These are phyloP conservation scores for Corynorhinus townsendii DNA, from an alignment of 2,113 vertebrate genomes.

Conservation along the genomic window DNA sequence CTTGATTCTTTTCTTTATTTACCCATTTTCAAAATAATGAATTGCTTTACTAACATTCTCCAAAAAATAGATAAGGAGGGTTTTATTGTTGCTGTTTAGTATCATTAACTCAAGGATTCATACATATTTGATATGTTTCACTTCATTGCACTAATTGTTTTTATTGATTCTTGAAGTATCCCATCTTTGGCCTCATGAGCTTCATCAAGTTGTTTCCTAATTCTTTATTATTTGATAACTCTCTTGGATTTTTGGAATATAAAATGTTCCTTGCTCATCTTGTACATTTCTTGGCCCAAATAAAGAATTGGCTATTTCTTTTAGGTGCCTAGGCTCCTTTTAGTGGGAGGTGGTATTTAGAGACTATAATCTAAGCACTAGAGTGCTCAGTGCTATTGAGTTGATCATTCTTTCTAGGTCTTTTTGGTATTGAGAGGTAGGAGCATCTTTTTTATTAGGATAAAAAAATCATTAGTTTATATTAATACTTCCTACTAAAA, in stretches of 20 bases:
- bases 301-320: background rate
- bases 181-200: background rate
- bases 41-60: background rate
- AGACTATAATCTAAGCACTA: background rate
- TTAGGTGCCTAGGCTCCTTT: background rate
- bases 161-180: constrained; percentile 3
- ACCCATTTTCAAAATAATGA: constrained; percentile 24
- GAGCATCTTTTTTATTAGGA: background rate
- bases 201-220: background rate
- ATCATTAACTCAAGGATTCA: constrained; percentile 21
- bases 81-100: background rate
- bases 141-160: background rate
- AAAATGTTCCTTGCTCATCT: background rate
- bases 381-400: background rate
- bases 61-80: background rate
- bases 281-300: background rate
- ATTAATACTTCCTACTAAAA: background rate
- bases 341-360: background rate
- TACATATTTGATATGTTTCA: constrained; percentile 5
- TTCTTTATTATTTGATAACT: background rate
- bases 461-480: background rate
- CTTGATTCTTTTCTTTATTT: background rate
- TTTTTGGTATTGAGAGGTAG: background rate
- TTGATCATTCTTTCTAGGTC: background rate
- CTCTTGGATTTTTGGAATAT: constrained; percentile 2